These are phyloP conservation scores for Caretta caretta DNA, from an alignment of 2,113 vertebrate species.

Conservation along the genomic window DNA sequence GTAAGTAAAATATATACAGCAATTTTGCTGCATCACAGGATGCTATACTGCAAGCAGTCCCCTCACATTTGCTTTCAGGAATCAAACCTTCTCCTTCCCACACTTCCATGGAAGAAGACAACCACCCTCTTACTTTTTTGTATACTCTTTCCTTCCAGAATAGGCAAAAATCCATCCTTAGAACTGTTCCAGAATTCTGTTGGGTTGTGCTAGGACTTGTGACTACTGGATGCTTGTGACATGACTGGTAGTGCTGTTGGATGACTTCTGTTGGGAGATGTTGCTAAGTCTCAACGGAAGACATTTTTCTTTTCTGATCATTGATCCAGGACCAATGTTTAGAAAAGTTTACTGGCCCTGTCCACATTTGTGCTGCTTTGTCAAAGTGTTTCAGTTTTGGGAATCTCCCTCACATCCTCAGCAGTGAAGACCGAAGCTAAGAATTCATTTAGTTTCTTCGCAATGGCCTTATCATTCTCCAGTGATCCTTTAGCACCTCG, in stretches of 20 bases:
- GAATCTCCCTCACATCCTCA: too few relatives aligned
- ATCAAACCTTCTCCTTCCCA: not conserved
- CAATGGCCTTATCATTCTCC: too few relatives aligned
- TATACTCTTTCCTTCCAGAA: not conserved
- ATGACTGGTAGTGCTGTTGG: too few relatives aligned
- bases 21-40: not conserved
- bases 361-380: not conserved
- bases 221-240: not conserved
- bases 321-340: not conserved
- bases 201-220: not conserved
- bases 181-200: not conserved
- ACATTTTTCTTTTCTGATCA: not conserved
- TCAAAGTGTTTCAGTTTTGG: too few relatives aligned
- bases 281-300: not conserved
- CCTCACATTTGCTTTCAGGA: not conserved
- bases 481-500: too few relatives aligned
- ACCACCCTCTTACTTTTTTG: not conserved
- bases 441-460: too few relatives aligned
- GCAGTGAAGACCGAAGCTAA: too few relatives aligned
- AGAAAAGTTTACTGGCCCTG: not conserved
- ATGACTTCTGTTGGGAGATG: not conserved
- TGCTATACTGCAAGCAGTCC: not conserved
- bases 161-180: not conserved
- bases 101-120: not conserved
- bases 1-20: not conserved